Evolutionary conservation across 2,888 invertebrate species (phyloP), one percentile per base, ranked within the genome.

Genomic region (Lycophotia porphyrea): DNA sequence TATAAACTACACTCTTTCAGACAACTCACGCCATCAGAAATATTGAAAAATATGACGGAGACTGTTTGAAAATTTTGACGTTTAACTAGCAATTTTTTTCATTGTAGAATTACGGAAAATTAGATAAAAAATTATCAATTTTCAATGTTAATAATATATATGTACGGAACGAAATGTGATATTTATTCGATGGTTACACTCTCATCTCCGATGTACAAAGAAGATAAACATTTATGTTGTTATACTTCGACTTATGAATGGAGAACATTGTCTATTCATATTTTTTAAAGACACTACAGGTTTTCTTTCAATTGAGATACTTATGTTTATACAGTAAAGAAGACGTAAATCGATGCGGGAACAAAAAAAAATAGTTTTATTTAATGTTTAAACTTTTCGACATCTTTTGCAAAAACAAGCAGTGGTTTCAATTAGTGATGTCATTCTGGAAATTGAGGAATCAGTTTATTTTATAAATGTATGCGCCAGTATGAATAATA

Each of bases 101-200:
- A 44, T 8, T 21, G 18, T 21, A 24, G 8, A 27, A 34, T 5
- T 21, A 31, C 1, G 9, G 1, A 24, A 15, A 47, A 24, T 8
- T 2, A 13, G 13, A 52, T 52, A 15, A 27, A 55, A 13, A 49
- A 4, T n/a, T 1, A 13, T 27, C 0, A 2, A 13, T 55, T 52
- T 52, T n/a, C n/a, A 52, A 52, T 55, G 27, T 55, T 55, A 7
- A n/a, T 52, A 31, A 52, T 21, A 64, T 7, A 52, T 27, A 31
- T 60, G 31, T 76, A 84, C 82, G 84, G 84, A 83, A 83, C 81
- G n/a, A 42, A 24, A 34, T 61, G 2, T 3, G 15, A 44, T 55
- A 34, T 63, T 21, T 52, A 27, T 5, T 76, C 13, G 36, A 11
- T 49, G 24, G 1, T 67, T 27, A 27, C 58, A 66, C 18, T 55